Evolutionary conservation across 2,113 vertebrate species (phyloP), one percentile per base, ranked within the genome.

Genomic region (Scytalopus superciliaris): DNA sequence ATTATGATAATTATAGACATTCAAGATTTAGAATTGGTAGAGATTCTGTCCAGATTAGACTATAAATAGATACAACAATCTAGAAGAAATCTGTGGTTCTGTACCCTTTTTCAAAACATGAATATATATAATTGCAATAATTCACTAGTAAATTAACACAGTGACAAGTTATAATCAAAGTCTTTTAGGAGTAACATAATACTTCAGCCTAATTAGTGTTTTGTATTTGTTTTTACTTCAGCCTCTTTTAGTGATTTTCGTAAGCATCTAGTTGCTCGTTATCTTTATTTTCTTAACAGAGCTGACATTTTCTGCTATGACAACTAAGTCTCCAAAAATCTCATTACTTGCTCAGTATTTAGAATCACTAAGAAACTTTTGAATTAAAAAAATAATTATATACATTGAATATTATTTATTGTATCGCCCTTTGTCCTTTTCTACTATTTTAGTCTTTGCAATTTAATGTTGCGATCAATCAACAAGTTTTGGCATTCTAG

Each of bases 121-220:
- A 97, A 94, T 95, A 86, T 75, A 81, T 70, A 63, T 89, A 95
- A 96, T 89, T 94, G 64, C 70, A 94, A 93, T 73, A 91, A 94
- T 68, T 93, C 69, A 69, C 37, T 45, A 33, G 3, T 47, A 88
- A 94, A 96, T 96, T 49, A 84, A 72, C 53, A 87, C 14, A 90
- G 59, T 42, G 67, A 39, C 69, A 96, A 83, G 50, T 92, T 75
- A 75, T 86, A 96, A 95, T 94, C 87, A 97, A 90, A 95, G 70
- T 53, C 60, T 88, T 89, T 94, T 63, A 92, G 74, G 21, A 95
- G 59, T 17, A 55, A 67, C 39, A 81, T 44, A 72, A 83, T 94
- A 69, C 74, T 86, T 86, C 59, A 92, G 40, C 28, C 57, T 91
- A 94, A 96, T 96, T 72, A 89, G 37, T 95, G 62, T 85, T 96